These are phyloP conservation scores for Prunella strophiata DNA, from an alignment of 2,797 vertebrate species.

Conservation along the genomic window DNA sequence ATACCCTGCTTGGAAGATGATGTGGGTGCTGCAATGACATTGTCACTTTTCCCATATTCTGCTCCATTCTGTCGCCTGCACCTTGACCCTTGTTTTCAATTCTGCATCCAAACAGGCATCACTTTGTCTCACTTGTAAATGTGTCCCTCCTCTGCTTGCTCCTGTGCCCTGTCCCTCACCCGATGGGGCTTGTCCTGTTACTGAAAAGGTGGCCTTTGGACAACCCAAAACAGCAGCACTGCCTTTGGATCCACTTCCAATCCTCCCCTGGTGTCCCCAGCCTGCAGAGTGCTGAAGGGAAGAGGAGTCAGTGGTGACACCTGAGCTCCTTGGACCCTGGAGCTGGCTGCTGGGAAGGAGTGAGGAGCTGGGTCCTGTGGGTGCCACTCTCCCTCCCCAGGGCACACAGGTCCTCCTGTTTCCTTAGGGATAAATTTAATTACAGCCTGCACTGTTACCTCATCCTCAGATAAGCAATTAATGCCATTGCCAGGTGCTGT, in stretches of 20 bases:
- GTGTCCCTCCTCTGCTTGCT: not conserved
- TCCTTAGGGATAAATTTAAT: conserved; percentile 74
- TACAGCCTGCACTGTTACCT: conserved; percentile 70
- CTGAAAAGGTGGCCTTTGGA: not conserved
- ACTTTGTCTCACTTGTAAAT: not conserved
- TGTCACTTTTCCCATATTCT: not conserved
- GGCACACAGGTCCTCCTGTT: conserved; percentile 45
- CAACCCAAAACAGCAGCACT: not conserved
- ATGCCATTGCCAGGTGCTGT: conserved; percentile 68
- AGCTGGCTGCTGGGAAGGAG: not conserved
- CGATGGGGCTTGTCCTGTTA: fast-evolving
- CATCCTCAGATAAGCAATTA: conserved; percentile 73
- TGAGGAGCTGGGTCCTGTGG: not conserved
- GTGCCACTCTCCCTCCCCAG: not conserved
- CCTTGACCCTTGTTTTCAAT: not conserved
- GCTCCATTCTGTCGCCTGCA: not conserved
- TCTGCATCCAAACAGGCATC: not conserved
- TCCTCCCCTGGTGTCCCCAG: not conserved
- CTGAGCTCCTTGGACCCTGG: not conserved
- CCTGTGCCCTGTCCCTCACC: not conserved
- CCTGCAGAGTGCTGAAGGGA: not conserved
- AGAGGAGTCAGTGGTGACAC: not conserved
- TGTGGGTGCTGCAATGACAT: not conserved
- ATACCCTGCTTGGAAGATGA: not conserved
- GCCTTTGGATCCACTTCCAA: not conserved